Evolutionary conservation across 1,140 invertebrate genomes (phyloP).

Genomic region (Drosophila bocki): DNA sequence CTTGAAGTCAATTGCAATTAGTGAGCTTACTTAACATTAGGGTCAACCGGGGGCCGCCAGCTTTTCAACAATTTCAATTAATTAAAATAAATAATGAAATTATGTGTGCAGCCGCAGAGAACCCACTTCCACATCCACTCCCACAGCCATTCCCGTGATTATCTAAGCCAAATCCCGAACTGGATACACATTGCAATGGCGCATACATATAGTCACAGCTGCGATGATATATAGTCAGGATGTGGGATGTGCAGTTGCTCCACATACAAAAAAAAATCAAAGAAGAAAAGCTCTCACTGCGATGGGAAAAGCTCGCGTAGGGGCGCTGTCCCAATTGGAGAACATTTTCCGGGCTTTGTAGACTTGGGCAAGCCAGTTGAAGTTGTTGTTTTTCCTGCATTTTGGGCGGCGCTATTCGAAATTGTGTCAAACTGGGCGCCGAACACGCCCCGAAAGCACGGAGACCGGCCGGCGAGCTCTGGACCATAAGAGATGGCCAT

Average conservation of each 20-base stretch:
- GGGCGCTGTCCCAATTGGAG: slow-evolving; percentile 59
- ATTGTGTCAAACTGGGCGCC: slow-evolving; percentile 54
- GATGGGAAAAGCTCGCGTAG: slow-evolving; percentile 51
- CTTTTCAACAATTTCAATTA: slow-evolving; percentile 74
- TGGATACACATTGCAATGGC: slow-evolving; percentile 45
- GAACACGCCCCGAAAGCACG: slow-evolving; percentile 48
- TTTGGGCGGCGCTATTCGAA: slow-evolving; percentile 31
- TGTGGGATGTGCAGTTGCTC: slow-evolving; percentile 26
- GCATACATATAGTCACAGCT: slow-evolving; percentile 9
- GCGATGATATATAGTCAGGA: slow-evolving; percentile 9
- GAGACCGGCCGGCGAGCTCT: slow-evolving; percentile 23
- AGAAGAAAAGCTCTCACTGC: slow-evolving; percentile 46
- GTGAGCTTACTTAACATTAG: slow-evolving; percentile 39
- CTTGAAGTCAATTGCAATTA: slow-evolving; percentile 59
- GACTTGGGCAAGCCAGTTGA: slow-evolving; percentile 13
- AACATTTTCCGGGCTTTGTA: slow-evolving; percentile 33
- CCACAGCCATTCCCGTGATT: slow-evolving; percentile 6
- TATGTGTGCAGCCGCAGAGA: slow-evolving; percentile 35
- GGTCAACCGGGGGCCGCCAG: slow-evolving; percentile 45
- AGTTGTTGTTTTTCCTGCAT: slow-evolving; percentile 45
- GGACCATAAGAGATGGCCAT: not conserved
- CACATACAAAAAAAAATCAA: not conserved
- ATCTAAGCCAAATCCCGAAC: slow-evolving; percentile 49
- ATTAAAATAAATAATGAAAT: slow-evolving; percentile 78
- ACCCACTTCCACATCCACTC: not conserved